Conservation (phyloP, 2,113 vertebrate species). For the Aegithalos caudatus region DNA sequence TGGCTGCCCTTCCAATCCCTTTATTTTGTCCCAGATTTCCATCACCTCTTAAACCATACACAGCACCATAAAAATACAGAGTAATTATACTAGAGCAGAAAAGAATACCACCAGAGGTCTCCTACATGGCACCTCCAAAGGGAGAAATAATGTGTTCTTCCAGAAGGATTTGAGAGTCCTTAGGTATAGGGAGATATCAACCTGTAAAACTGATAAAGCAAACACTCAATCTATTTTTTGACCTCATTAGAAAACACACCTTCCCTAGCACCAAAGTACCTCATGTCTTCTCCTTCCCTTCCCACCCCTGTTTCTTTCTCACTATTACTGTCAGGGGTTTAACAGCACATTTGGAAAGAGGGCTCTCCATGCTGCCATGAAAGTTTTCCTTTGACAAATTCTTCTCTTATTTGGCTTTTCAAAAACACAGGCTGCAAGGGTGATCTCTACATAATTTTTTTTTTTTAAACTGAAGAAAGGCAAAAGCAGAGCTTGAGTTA, state of each 20-base stretch:
- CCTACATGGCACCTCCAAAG: not conserved
- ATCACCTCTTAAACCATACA: not conserved
- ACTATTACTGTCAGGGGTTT: fast-evolving
- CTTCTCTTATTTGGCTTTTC: not conserved
- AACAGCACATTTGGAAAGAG: not conserved
- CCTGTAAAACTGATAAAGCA: not conserved
- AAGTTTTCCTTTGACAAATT: not conserved
- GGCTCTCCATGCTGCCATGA: not conserved
- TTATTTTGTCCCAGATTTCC: not conserved
- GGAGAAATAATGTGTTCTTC: not conserved
- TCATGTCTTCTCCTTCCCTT: not conserved
- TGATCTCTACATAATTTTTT: not conserved
- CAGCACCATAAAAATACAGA: not conserved
- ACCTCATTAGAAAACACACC: not conserved
- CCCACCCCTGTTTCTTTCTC: not conserved
- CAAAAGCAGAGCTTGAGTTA: not conserved
- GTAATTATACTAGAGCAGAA: not conserved
- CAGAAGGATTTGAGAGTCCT: not conserved
- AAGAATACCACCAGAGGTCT: not conserved
- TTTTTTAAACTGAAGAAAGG: not conserved
- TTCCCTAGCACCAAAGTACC: not conserved
- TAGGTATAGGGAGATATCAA: not conserved
- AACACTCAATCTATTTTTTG: not conserved
- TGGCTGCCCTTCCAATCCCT: not conserved
- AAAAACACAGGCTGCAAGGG: not conserved